These are phyloP conservation scores for Sebastes taczanowskii DNA, from an alignment of 2,797 vertebrate species.

Conservation along the genomic window DNA sequence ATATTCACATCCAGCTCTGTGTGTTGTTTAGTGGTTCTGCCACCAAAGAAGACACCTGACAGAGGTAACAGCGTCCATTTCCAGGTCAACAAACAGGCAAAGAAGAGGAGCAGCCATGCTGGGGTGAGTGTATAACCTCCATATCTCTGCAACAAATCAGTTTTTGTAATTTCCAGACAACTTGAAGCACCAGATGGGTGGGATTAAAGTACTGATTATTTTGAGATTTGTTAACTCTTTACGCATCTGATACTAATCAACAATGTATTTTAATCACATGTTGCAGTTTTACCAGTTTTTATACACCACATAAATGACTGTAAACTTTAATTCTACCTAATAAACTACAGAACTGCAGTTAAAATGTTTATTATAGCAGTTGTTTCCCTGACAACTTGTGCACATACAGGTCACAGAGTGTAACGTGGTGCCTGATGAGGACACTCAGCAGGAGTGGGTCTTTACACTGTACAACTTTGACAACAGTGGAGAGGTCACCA, in stretches of 20 bases:
- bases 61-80: neutral
- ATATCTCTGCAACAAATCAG: neutral
- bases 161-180: neutral
- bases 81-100: conserved; percentile 22
- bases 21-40: conserved; percentile 46
- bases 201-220: neutral
- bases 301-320: neutral
- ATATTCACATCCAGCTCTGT: neutral
- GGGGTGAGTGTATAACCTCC: conserved; percentile 36
- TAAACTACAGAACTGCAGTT: neutral
- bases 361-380: neutral
- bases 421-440: conserved; percentile 81
- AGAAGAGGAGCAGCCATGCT: conserved; percentile 20
- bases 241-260: neutral
- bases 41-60: conserved; percentile 22
- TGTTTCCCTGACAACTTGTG: conserved; percentile 8
- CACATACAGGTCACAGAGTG: conserved; percentile 84
- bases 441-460: conserved; percentile 89
- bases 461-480: conserved; percentile 92
- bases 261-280: neutral
- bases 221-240: neutral
- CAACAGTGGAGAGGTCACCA: conserved; percentile 88
- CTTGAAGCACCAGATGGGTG: neutral
- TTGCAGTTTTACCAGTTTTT: neutral
- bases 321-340: neutral